Percentiles rank a stretch among this genome's conserved stretches.
These are phyloP conservation scores for Catostomus latipinnis DNA, from an alignment of 2,797 vertebrate species.

Conservation along the genomic window DNA sequence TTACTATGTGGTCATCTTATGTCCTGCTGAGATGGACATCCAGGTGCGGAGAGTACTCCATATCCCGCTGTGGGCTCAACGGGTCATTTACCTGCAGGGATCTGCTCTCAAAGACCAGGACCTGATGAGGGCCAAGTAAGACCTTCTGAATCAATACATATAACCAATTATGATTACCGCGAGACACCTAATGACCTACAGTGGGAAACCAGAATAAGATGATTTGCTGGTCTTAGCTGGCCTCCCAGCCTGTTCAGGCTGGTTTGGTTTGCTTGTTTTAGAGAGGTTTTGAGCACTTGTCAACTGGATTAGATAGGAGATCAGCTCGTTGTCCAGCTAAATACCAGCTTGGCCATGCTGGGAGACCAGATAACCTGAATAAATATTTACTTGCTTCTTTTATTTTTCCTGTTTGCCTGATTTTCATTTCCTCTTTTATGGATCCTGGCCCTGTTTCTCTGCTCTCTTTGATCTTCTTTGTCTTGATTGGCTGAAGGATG, in stretches of 20 bases:
- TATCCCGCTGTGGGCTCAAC: slow-evolving; percentile 85
- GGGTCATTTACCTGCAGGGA: slow-evolving; percentile 87
- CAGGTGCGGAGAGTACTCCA: slow-evolving; percentile 85
- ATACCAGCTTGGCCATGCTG: not conserved
- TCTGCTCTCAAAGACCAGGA: slow-evolving; percentile 87
- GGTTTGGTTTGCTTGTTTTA: too few relatives aligned
- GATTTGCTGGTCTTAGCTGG: too few relatives aligned
- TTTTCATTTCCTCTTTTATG: slow-evolving; percentile 2
- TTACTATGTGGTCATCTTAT: slow-evolving; percentile 87
- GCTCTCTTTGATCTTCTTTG: slow-evolving; percentile 32
- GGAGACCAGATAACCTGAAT: not conserved
- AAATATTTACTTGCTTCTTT: not conserved
- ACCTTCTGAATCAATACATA: not conserved
- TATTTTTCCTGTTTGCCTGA: slow-evolving; percentile 12
- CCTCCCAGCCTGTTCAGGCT: too few relatives aligned
- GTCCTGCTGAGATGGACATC: slow-evolving; percentile 86
- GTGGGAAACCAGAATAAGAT: too few relatives aligned
- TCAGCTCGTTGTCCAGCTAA: too few relatives aligned
- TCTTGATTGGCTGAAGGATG: slow-evolving; percentile 78
- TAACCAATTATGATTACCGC: not conserved
- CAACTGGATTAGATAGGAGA: too few relatives aligned
- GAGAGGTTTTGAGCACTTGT: too few relatives aligned
- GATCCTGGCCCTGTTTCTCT: slow-evolving; percentile 38
- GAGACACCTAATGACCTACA: not conserved
- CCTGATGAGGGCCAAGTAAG: slow-evolving; percentile 88